phyloP scores from a whole-genome alignment of 1,140 invertebrate genomes.

The Uloborus diversus region DNA sequence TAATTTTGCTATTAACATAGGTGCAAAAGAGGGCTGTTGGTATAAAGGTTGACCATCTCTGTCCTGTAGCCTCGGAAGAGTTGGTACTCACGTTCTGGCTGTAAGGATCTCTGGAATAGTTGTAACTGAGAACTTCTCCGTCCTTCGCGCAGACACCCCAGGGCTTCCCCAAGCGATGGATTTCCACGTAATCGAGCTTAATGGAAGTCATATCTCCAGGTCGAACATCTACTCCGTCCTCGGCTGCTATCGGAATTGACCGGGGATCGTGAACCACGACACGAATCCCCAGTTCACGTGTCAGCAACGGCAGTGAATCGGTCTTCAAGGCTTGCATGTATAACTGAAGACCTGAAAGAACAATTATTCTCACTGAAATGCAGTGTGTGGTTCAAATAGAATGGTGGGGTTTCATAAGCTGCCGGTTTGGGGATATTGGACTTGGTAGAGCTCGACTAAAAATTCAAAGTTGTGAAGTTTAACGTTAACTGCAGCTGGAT shows the following conservation, averaged over 20 bases:
- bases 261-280: conserved; percentile 35
- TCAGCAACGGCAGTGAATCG: conserved; percentile 14
- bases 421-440: no score
- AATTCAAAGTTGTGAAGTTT: neutral
- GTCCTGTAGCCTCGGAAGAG: no score
- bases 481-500: neutral
- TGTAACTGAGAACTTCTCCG: neutral
- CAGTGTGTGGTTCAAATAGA: neutral
- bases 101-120: conserved; percentile 8
- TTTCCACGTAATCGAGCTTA: conserved; percentile 8
- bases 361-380: neutral
- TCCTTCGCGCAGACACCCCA: conserved; percentile 29
- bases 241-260: neutral
- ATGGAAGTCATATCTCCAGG: conserved; percentile 38
- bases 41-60: no score
- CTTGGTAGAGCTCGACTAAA: no score
- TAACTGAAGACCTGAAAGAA: conserved; percentile 9
- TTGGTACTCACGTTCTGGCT: conserved; percentile 17
- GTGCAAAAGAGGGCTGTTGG: no score
- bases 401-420: no score
- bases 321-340: conserved; percentile 20
- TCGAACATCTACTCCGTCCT: conserved; percentile 32
- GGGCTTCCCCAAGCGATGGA: conserved; percentile 17
- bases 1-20: no score
- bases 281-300: conserved; percentile 14